Conservation (phyloP, 2,888 invertebrate species). For the Drosophila niveifrons region DNA sequence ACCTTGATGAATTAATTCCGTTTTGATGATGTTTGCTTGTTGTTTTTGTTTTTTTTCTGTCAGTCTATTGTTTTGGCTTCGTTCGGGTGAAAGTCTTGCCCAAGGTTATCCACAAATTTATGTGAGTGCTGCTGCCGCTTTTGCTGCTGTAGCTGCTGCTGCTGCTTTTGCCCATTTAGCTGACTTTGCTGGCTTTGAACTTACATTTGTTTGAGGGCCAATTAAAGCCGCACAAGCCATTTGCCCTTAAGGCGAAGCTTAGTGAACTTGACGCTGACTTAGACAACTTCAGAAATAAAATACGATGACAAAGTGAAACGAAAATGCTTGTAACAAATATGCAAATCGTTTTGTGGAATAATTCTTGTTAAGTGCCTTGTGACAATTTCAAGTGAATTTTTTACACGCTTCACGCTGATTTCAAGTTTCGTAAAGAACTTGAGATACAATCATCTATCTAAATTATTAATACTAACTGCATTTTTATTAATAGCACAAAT, state of each 20-base stretch:
- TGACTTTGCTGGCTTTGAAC: conserved; percentile 55
- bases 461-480: not conserved
- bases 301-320: conserved; percentile 14
- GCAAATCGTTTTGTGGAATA: conserved; percentile 14
- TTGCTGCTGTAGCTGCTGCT: no score
- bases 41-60: conserved; percentile 5
- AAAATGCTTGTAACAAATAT: conserved; percentile 12
- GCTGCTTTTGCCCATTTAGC: conserved; percentile 38
- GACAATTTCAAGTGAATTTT: not conserved
- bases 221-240: conserved; percentile 39
- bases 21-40: conserved; percentile 40
- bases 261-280: conserved; percentile 46
- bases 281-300: conserved; percentile 2
- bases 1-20: conserved; percentile 61
- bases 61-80: conserved; percentile 23
- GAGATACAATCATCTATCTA: not conserved
- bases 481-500: not conserved
- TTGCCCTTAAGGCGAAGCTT: conserved; percentile 48
- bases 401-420: not conserved
- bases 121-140: conserved; percentile 7
- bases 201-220: conserved; percentile 39
- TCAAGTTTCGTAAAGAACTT: not conserved
- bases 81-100: conserved; percentile 62
- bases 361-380: conserved; percentile 7
- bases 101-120: conserved; percentile 60